Evolutionary conservation across 1,140 invertebrate species (phyloP).

Genomic region (Polypedilum pembai): DNA sequence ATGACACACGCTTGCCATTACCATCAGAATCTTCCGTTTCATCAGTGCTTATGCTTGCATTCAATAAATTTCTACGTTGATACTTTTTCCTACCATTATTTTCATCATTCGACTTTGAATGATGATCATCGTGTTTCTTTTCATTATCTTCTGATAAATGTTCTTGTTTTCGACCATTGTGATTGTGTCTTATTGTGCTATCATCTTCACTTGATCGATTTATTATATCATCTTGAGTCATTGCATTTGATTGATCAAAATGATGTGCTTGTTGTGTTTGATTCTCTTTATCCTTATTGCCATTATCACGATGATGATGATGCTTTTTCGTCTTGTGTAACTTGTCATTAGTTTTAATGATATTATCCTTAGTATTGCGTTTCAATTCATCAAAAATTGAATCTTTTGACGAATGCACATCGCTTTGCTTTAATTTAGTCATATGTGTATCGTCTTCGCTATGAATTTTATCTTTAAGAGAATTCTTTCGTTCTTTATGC

Average conservation of each 20-base stretch:
- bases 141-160: slow-evolving; percentile 36
- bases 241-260: not conserved
- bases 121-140: slow-evolving; percentile 31
- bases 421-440: slow-evolving; percentile 30
- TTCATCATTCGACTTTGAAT: slow-evolving; percentile 32
- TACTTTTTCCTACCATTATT: slow-evolving; percentile 32
- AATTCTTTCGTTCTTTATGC: slow-evolving; percentile 46
- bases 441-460: slow-evolving; percentile 37
- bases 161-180: slow-evolving; percentile 36
- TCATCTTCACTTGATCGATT: slow-evolving; percentile 22
- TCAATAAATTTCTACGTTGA: slow-evolving; percentile 28
- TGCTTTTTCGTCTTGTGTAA: slow-evolving; percentile 33
- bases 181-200: slow-evolving; percentile 32
- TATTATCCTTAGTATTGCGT: slow-evolving; percentile 34
- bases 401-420: slow-evolving; percentile 22
- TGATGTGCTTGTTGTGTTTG: slow-evolving; percentile 10
- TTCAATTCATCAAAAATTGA: slow-evolving; percentile 32
- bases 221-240: not conserved
- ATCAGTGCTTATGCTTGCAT: slow-evolving; percentile 47
- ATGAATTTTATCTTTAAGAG: slow-evolving; percentile 47
- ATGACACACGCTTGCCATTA: slow-evolving; percentile 78
- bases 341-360: slow-evolving; percentile 33
- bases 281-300: slow-evolving; percentile 31
- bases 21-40: slow-evolving; percentile 64
- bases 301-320: slow-evolving; percentile 31